Percentiles rank a stretch among this genome's conserved stretches.
These are phyloP conservation scores for Diprion similis DNA, from an alignment of 1,140 invertebrate species.

Conservation along the genomic window DNA sequence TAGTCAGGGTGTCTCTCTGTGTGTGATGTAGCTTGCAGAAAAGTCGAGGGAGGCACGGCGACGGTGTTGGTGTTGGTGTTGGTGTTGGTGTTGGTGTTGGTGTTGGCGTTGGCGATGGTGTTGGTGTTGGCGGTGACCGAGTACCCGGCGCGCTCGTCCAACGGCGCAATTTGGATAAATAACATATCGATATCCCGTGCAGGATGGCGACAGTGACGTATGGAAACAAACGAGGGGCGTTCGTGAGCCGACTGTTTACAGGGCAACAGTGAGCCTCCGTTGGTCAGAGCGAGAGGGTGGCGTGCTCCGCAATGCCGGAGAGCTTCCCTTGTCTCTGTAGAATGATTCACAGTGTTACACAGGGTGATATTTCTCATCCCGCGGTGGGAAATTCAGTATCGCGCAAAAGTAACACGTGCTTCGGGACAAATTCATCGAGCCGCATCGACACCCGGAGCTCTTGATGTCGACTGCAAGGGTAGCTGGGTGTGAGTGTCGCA, in stretches of 20 bases:
- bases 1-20: conserved; percentile 30
- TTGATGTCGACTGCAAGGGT: too few species aligned
- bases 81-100: too few species aligned
- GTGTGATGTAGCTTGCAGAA: conserved; percentile 9
- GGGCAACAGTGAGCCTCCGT: background rate
- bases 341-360: background rate
- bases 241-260: conserved; percentile 13
- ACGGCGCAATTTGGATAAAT: conserved; percentile 15
- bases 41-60: conserved; percentile 17
- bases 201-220: conserved; percentile 13
- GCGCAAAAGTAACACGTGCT: background rate
- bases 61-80: background rate
- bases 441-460: too few species aligned
- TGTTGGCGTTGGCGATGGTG: too few species aligned
- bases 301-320: background rate
- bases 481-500: too few species aligned
- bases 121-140: background rate
- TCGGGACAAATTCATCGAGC: background rate
- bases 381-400: background rate
- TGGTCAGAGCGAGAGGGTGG: background rate
- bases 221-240: background rate
- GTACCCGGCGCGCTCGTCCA: background rate
- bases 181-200: conserved; percentile 10
- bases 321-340: background rate
- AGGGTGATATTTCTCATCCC: background rate